Conservation (phyloP, 2,113 vertebrate species). For the Paracanthobrama guichenoti region DNA sequence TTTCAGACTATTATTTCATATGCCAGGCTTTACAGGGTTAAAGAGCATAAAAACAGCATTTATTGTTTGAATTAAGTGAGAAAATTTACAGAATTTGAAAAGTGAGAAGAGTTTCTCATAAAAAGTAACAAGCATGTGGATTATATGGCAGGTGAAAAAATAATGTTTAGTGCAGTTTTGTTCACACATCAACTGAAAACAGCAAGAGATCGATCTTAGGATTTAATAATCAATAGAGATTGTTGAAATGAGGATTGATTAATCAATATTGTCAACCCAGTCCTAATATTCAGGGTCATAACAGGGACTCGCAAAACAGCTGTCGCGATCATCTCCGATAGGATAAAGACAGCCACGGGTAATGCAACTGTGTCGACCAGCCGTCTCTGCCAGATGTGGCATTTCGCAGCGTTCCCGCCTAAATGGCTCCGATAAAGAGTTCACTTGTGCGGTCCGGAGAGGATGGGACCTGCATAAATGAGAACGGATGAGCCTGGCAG, state of each 20-base stretch:
- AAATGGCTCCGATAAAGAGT: conserved; percentile 42
- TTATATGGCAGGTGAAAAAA: not conserved
- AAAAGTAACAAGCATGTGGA: too few species aligned
- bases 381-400: conserved; percentile 31
- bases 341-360: conserved; percentile 32
- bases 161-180: not conserved
- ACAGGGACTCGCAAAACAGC: conserved; percentile 7
- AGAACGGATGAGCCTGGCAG: conserved; percentile 51
- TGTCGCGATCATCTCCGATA: conserved; percentile 11
- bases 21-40: too few species aligned
- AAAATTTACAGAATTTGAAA: not conserved
- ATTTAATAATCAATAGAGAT: not conserved
- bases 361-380: conserved; percentile 11
- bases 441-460: conserved; percentile 44
- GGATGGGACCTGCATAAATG: conserved; percentile 48
- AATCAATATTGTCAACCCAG: not conserved
- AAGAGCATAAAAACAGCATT: not conserved
- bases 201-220: not conserved
- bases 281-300: not conserved
- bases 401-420: not conserved
- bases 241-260: not conserved
- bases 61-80: not conserved
- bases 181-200: not conserved
- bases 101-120: not conserved
- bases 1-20: too few species aligned